A percentile compares a stretch with the other conserved stretches of the same genome.
phyloP scores from a whole-genome alignment of 2,888 invertebrate species.

The Macaria liturata region DNA sequence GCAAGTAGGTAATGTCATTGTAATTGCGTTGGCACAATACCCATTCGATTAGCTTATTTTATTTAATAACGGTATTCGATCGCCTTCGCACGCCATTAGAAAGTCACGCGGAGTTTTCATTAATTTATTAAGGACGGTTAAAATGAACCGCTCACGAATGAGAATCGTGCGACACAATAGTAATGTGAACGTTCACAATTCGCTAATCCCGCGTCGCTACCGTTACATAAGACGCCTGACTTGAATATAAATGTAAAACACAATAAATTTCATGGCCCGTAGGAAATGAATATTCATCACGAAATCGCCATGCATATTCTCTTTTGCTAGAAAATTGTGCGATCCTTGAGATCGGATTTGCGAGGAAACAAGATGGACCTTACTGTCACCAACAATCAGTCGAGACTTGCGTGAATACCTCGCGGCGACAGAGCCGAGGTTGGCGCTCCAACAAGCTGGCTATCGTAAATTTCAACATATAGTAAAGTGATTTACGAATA shows the following conservation, averaged over 20 bases:
- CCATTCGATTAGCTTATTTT: constrained; percentile 38
- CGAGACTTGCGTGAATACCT: constrained; percentile 56
- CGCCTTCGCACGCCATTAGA: constrained; percentile 60
- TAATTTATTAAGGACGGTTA: constrained; percentile 68
- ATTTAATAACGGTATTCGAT: constrained; percentile 59
- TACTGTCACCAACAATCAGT: constrained; percentile 56
- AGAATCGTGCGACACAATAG: constrained; percentile 66
- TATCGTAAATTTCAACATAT: constrained; percentile 84
- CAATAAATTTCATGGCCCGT: constrained; percentile 84
- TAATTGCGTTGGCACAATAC: constrained; percentile 38
- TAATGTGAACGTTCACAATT: constrained; percentile 79
- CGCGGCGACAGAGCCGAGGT: constrained; percentile 57
- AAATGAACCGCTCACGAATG: constrained; percentile 67
- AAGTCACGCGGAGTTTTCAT: constrained; percentile 67
- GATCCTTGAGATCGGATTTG: constrained; percentile 55
- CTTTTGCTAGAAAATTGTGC: constrained; percentile 75
- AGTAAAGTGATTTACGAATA: constrained; percentile 84
- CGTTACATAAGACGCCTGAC: constrained; percentile 82
- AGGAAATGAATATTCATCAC: constrained; percentile 84
- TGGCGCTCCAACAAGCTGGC: constrained; percentile 60
- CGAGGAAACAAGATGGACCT: constrained; percentile 62
- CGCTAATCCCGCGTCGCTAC: constrained; percentile 82
- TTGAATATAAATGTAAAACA: constrained; percentile 84
- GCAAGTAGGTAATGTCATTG: constrained; percentile 38
- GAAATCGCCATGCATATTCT: constrained; percentile 84